A percentile compares a stretch with the other conserved stretches of the same genome.
phyloP scores from a whole-genome alignment of 2,888 invertebrate species.

The Hypomecis atomaria region DNA sequence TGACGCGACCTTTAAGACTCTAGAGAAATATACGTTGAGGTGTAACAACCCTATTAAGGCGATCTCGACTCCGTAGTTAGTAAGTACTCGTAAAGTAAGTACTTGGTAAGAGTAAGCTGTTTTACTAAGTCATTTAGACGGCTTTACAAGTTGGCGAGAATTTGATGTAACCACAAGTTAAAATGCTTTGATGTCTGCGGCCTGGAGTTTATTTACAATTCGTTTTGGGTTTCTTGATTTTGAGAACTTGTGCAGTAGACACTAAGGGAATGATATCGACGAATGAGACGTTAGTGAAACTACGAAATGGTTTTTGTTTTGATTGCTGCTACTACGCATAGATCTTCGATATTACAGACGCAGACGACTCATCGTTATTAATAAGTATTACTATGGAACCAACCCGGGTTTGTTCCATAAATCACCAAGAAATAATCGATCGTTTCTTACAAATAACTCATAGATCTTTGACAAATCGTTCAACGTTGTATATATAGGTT shows the following conservation, averaged over 20 bases:
- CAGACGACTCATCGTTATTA: too few relatives aligned
- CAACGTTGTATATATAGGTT: too few relatives aligned
- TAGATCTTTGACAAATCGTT: too few relatives aligned
- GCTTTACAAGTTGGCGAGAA: conserved; percentile 14
- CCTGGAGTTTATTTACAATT: background rate
- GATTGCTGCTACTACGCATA: background rate
- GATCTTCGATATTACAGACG: too few relatives aligned
- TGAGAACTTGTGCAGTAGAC: too few relatives aligned
- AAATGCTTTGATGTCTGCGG: conserved; percentile 12
- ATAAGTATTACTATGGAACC: too few relatives aligned
- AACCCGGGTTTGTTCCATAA: too few relatives aligned
- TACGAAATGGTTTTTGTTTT: background rate
- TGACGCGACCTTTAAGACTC: conserved; percentile 10
- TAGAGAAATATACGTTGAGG: conserved; percentile 7
- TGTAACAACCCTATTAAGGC: conserved; percentile 16
- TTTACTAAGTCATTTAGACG: conserved; percentile 20
- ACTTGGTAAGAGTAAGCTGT: conserved; percentile 18
- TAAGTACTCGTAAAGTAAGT: conserved; percentile 1
- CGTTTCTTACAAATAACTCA: too few relatives aligned
- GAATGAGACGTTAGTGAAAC: too few relatives aligned
- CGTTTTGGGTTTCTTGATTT: too few relatives aligned
- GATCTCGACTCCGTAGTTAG: conserved; percentile 11
- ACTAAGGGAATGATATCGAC: too few relatives aligned
- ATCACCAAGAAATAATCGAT: too few relatives aligned
- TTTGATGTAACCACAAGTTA: conserved; percentile 16